Evolutionary conservation across 2,113 vertebrate genomes (phyloP), one percentile per base, ranked within the genome.

Genomic region (Xiphophorus hellerii): DNA sequence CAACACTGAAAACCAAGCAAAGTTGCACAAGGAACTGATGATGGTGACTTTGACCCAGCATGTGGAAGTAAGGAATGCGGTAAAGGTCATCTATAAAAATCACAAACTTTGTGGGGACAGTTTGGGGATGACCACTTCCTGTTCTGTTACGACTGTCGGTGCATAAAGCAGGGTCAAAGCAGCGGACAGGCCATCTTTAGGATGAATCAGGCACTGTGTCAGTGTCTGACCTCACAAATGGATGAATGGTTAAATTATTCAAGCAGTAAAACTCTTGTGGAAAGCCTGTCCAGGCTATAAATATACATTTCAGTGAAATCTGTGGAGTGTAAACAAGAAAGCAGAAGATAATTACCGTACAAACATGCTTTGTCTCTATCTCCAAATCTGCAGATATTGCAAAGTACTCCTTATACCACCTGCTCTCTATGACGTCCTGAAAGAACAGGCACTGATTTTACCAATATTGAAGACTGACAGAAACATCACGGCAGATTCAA

Each of bases 351-450:
- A 65, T 81, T 90, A 93, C 93, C 92, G 94, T 74, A 62, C 83
- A 13, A n/a, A 20, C 83, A 77, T 94, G 92, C 71, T 90, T 71
- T 0, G 88, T 91, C 60, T 87, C 77, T 37, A 87, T 83, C 66
- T 88, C 90, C 61, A 79, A 48, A 66, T 71, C 88, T 66, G n/a
- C 72, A 69, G 87, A 69, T 12, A 83, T 89, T 48, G 73, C 77
- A 83, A 90, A 91, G 62, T 91, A 66, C 44, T 78, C 71, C 83
- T 92, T 90, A 68, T 93, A 94, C 92, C 92, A 94, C 25, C 79
- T 80, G 66, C 89, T 88, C 37, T 91, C 91, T 62, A 90, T 92
- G 15, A 94, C 88, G n/a, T 90, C 89, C 93, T 95, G 70, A 66
- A 86, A 64, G 14, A 73, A 63, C 2, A 17, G 22, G 8, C 51